Percentiles rank a stretch among this genome's conserved stretches.
Conservation (phyloP, 1,140 invertebrate species). For the Atta cephalotes region DNA sequence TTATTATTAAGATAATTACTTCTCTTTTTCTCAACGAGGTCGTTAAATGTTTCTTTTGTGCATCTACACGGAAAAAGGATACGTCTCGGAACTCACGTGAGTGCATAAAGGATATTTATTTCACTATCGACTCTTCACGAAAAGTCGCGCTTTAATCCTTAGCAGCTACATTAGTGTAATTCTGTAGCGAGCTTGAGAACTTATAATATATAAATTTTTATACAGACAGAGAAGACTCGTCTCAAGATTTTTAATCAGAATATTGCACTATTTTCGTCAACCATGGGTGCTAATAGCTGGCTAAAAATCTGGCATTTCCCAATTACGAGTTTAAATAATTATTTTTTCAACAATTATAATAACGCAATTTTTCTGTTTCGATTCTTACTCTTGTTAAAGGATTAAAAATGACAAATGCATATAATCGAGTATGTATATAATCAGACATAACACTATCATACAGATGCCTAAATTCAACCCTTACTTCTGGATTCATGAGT, state of each 20-base stretch:
- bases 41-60: constrained; percentile 62
- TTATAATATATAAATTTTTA: neutral
- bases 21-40: constrained; percentile 44
- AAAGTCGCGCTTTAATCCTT: constrained; percentile 45
- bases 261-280: constrained; percentile 41
- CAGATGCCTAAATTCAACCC: constrained; percentile 46
- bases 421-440: constrained; percentile 38
- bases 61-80: constrained; percentile 45
- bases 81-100: constrained; percentile 24
- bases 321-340: constrained; percentile 10
- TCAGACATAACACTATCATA: constrained; percentile 42
- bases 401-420: constrained; percentile 36
- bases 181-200: neutral
- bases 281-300: neutral
- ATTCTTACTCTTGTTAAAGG: constrained; percentile 20
- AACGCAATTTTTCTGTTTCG: neutral
- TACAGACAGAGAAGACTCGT: neutral
- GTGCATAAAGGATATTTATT: neutral
- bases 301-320: neutral
- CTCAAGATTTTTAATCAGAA: constrained; percentile 14
- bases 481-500: constrained; percentile 24
- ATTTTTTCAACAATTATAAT: constrained; percentile 13
- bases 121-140: neutral
- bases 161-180: constrained; percentile 18
- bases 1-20: constrained; percentile 63